Base-by-base conservation (phyloP, 1,140 invertebrate species). In the Muscidifurax raptorellus region DNA sequence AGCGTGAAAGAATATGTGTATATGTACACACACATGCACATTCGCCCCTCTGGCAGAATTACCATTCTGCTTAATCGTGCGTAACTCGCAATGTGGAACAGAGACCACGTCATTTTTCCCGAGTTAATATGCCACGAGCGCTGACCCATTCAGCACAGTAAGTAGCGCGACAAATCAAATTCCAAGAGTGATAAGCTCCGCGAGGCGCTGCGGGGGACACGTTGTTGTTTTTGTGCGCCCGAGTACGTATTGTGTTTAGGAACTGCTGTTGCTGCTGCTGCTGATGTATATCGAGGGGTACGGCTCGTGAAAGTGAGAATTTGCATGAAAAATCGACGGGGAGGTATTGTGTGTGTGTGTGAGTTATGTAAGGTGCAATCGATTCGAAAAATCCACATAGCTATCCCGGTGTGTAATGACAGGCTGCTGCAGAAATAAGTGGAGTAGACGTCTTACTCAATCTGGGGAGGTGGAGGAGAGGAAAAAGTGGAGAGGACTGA, bases 31-130 rank as follows among this genome's bases (percentile, higher is more conserved):
- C n/a, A n/a, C 4, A 27, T 10, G 18, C 6, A 27, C 64, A 2
- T 25, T 36, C 74, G 76, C 72, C 83, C 78, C 84, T 74, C 32
- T 6, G 47, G 76, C 59, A 82, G 13, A 87, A 88, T 88, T 86
- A 87, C 82, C 76, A 88, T 88, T 87, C 82, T 85, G 87, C 83
- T 88, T 87, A 88, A 89, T 89, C 86, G 87, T 74, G 86, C 87
- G 86, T 88, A 86, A 85, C 86, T 83, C 71, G 74, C 75, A 47
- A 22, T 66, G 77, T 32, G 66, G 81, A 76, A 75, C 67, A 52
- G 71, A 82, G 74, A 81, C 44, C 67, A 10, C 77, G 78, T 74
- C 82, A 86, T 88, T 88, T 87, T 87, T 85, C 80, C 80, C 72
- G 72, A 77, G 66, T 87, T 87, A 87, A 87, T 86, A 86, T 80